Conservation (phyloP, 2,888 invertebrate genomes). For the Cheilosia scutellata region DNA sequence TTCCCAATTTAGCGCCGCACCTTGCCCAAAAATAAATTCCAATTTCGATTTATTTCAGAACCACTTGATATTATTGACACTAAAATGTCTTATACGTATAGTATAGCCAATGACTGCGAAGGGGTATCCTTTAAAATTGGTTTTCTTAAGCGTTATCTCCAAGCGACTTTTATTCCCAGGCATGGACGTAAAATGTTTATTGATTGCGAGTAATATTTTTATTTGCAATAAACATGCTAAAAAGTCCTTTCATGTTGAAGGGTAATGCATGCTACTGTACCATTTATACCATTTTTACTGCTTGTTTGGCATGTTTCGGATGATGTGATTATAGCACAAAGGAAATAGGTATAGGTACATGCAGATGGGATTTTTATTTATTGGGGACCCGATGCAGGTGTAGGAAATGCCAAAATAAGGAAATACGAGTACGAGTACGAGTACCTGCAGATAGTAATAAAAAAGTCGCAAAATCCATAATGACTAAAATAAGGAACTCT, state of each 20-base stretch:
- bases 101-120: background rate
- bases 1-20: background rate
- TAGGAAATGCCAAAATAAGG: too few relatives aligned
- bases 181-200: slow-evolving; percentile 12
- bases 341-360: background rate
- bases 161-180: background rate
- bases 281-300: background rate
- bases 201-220: slow-evolving; percentile 27
- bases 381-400: background rate
- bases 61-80: slow-evolving; percentile 29
- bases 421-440: too few relatives aligned
- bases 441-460: too few relatives aligned
- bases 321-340: background rate
- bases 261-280: slow-evolving; percentile 6
- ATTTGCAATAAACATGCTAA: slow-evolving; percentile 28
- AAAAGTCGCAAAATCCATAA: too few relatives aligned
- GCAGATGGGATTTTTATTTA: background rate
- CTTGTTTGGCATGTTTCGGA: background rate
- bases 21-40: background rate
- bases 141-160: slow-evolving; percentile 29
- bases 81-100: background rate
- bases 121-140: slow-evolving; percentile 13
- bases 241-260: background rate
- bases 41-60: slow-evolving; percentile 2
- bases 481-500: too few relatives aligned